These are phyloP conservation scores for Metalampra italica DNA, from an alignment of 2,888 invertebrate genomes.

Conservation along the genomic window DNA sequence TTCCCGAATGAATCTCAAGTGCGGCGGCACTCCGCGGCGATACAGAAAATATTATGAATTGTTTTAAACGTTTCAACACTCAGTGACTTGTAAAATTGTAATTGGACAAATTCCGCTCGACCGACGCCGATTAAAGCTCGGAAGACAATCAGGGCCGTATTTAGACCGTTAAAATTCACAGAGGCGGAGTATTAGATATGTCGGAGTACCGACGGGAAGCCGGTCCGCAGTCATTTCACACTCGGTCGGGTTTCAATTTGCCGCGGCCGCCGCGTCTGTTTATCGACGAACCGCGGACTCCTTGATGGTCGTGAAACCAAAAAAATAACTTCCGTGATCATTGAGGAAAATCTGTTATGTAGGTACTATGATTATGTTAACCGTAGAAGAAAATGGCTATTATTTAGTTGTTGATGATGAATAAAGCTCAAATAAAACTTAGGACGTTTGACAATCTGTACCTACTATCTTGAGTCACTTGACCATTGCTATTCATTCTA, in stretches of 20 bases:
- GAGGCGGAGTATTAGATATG: conserved; percentile 42
- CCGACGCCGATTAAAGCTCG: conserved; percentile 24
- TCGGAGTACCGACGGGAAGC: conserved; percentile 57
- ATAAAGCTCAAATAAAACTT: no score
- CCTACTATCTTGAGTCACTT: no score
- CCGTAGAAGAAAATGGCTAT: no score
- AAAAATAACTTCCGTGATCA: conserved; percentile 5
- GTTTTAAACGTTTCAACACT: background rate
- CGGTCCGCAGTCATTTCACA: conserved; percentile 68
- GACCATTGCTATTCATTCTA: no score
- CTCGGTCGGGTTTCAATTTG: conserved; percentile 72
- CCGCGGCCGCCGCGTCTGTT: conserved; percentile 57
- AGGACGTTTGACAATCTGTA: no score
- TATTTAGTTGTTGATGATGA: no score
- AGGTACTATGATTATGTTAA: no score
- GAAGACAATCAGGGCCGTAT: conserved; percentile 33
- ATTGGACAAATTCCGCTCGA: conserved; percentile 16
- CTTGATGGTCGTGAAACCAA: conserved; percentile 1
- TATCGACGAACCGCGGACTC: conserved; percentile 45
- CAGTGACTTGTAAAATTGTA: background rate
- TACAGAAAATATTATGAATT: background rate
- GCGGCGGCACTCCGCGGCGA: no score
- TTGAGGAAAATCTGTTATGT: background rate
- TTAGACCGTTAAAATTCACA: conserved; percentile 42
- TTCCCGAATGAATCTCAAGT: no score